phyloP scores from a whole-genome alignment of 2,888 invertebrate genomes.

The Noctua comes region DNA sequence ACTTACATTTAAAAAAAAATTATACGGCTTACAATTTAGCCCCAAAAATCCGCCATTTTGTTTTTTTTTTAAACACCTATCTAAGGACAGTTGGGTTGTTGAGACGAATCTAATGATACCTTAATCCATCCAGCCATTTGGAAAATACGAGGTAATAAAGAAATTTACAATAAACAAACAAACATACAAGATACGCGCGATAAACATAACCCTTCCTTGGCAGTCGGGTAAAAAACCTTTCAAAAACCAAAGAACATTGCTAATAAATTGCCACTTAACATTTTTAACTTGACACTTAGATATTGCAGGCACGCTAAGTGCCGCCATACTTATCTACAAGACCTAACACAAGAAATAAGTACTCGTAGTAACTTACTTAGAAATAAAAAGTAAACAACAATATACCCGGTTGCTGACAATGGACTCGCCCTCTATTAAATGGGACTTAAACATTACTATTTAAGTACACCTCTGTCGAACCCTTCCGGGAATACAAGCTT shows the following conservation, averaged over 20 bases:
- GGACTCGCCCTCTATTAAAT: neutral
- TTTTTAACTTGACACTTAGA: slow-evolving; percentile 5
- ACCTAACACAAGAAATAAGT: slow-evolving; percentile 13
- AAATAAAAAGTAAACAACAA: neutral
- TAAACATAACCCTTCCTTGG: too few species aligned
- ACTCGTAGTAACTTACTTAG: neutral
- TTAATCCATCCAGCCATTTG: too few species aligned
- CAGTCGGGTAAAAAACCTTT: neutral
- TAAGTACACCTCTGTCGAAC: neutral
- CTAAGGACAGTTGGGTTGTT: too few species aligned
- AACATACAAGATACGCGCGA: too few species aligned
- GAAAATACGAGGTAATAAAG: too few species aligned
- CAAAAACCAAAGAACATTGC: neutral
- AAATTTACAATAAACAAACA: too few species aligned
- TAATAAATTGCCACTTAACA: slow-evolving; percentile 19
- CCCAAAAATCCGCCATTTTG: too few species aligned
- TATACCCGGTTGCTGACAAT: too few species aligned
- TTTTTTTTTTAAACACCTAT: too few species aligned
- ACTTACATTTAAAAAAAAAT: neutral
- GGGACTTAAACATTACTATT: neutral
- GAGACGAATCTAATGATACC: too few species aligned
- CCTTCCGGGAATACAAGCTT: neutral
- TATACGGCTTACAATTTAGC: too few species aligned
- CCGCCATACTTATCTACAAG: slow-evolving; percentile 4
- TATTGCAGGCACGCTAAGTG: slow-evolving; percentile 23